Percentiles rank a stretch among this genome's conserved stretches.
phyloP scores from a whole-genome alignment of 2,888 invertebrate genomes.

The Exephanes ischioxanthus region DNA sequence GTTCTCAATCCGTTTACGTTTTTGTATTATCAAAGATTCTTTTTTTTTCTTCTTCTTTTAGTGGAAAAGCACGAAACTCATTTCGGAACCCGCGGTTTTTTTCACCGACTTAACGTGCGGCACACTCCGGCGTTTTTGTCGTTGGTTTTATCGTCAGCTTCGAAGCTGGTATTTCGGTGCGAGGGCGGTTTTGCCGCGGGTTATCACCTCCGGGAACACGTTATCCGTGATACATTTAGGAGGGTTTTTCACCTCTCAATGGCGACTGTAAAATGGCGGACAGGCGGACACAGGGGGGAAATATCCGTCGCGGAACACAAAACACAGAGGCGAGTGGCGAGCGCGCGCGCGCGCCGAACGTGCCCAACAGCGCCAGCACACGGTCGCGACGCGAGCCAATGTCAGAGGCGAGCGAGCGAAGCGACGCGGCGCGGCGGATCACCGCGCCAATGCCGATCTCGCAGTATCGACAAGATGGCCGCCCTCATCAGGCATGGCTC shows the following conservation, averaged over 20 bases:
- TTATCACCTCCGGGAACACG: constrained; percentile 40
- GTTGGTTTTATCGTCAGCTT: too few species aligned
- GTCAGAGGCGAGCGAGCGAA: constrained; percentile 13
- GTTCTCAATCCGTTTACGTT: constrained; percentile 14
- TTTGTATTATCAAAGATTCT: not conserved
- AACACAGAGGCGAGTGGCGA: constrained; percentile 37
- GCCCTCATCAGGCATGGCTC: constrained; percentile 87
- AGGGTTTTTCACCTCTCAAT: constrained; percentile 95
- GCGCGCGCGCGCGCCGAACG: constrained; percentile 35
- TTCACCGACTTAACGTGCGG: not conserved
- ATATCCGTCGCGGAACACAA: constrained; percentile 31
- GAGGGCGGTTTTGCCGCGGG: constrained; percentile 37
- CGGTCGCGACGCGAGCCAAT: constrained; percentile 13
- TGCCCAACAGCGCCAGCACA: constrained; percentile 16
- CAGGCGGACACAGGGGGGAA: constrained; percentile 69
- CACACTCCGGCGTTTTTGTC: too few species aligned
- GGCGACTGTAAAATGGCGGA: constrained; percentile 97
- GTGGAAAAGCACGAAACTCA: constrained; percentile 7
- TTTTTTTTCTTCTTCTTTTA: not conserved
- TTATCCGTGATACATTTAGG: constrained; percentile 85
- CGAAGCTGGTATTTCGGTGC: not conserved
- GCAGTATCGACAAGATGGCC: constrained; percentile 86
- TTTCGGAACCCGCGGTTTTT: not conserved
- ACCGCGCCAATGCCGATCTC: constrained; percentile 21
- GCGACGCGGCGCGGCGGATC: constrained; percentile 56